Percentiles rank a stretch among this genome's conserved stretches.
These are phyloP conservation scores for Girardinus metallicus DNA, from an alignment of 2,797 vertebrate genomes.

Conservation along the genomic window DNA sequence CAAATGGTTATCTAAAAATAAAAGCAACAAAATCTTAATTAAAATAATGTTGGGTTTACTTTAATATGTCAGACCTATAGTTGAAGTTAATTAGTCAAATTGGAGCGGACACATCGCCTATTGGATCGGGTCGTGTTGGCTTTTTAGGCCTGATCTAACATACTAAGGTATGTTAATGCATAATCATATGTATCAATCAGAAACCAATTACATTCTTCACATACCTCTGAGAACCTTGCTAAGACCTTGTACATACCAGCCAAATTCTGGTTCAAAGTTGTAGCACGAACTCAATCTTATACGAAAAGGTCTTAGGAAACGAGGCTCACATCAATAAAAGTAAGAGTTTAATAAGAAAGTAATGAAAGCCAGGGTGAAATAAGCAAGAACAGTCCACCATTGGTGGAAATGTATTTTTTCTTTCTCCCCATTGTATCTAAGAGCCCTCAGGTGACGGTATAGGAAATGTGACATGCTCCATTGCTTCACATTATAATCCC, in stretches of 20 bases:
- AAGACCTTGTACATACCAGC: neutral
- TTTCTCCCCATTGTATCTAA: neutral
- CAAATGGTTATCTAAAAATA: too few relatives aligned
- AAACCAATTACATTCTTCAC: neutral
- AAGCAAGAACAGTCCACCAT: neutral
- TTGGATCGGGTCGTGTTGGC: too few relatives aligned
- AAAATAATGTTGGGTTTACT: too few relatives aligned
- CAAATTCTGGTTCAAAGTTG: neutral
- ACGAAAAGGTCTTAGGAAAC: neutral
- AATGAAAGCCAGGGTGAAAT: neutral
- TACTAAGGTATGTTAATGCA: neutral
- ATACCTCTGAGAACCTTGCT: neutral
- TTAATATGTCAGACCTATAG: too few relatives aligned
- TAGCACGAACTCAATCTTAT: neutral
- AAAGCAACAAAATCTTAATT: too few relatives aligned
- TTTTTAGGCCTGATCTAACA: too few relatives aligned
- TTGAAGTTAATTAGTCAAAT: too few relatives aligned
- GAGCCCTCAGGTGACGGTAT: neutral
- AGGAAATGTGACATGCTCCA: slow-evolving; percentile 7
- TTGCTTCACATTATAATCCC: neutral
- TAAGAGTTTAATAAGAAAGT: neutral
- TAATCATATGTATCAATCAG: neutral
- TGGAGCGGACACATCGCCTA: too few relatives aligned
- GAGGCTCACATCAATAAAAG: neutral
- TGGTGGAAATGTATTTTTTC: neutral